Base-by-base conservation (phyloP, 2,113 vertebrate genomes). In the Tupaia chinensis region DNA sequence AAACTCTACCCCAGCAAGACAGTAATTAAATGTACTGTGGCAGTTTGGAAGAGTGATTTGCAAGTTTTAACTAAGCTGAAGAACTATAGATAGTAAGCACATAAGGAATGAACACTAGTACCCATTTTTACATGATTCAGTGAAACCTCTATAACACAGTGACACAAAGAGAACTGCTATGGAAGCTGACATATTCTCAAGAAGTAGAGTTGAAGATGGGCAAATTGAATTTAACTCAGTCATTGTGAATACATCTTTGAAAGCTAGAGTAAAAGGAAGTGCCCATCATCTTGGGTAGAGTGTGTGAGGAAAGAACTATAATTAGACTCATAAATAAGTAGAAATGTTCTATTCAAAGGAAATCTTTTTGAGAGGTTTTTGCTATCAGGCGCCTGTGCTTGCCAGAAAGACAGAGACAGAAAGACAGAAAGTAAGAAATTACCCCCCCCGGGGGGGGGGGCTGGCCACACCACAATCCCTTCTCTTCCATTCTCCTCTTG, bases 1-100 rank as follows among this genome's bases (percentile, higher is more conserved):
- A 77, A 32, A 34, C 25, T 94, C 5, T 8, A 80, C 79, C 83
- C 9, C 78, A 96, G 54, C 22, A 97, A 92, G 79, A 94, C 2
- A 70, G 65, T 94, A 97, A 97, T 96, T 93, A 90, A 89, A 91
- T 90, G 15, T 34, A 86, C 32, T 79, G 32, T 96, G 85, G n/a
- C 58, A 95, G 96, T 95, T 96, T 96, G 78, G 90, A 89, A 69
- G 82, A 92, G 0, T 81, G 56, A 96, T 96, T 97, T 96, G 56
- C 12, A 77, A 72, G 9, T 97, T 98, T 97, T 78, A 92, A 54
- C 56, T 73, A 29, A 94, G 72, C 83, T 91, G 11, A 25, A 89
- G 82, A 81, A 63, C 76, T 70, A 44, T 44, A 3, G 44, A 44
- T 44, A 86, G 17, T 65, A 85, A 44, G 1, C 7, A 7, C 0